phyloP scores from a whole-genome alignment of 2,797 vertebrate genomes.

The Malurus splendens region DNA sequence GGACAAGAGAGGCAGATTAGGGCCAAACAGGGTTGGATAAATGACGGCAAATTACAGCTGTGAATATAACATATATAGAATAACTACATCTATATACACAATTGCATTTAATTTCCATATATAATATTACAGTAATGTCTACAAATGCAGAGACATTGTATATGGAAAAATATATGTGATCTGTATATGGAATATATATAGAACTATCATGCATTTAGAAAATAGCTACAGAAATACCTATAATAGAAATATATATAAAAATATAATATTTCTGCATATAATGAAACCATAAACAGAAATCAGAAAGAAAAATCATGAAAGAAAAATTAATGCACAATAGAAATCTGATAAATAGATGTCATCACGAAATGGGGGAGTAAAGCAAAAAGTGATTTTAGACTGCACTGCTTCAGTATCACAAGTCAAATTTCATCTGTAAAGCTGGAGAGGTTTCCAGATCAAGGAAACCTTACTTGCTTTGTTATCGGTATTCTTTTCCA shows the following conservation, averaged over 20 bases:
- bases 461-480: neutral
- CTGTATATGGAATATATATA: neutral
- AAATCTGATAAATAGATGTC: neutral
- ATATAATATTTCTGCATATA: neutral
- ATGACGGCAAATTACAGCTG: neutral
- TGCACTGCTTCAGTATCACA: neutral
- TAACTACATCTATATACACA: neutral
- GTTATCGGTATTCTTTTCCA: neutral
- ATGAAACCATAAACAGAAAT: neutral
- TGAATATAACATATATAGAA: neutral
- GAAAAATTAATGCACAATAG: neutral
- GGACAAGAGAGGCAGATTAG: fast-evolving
- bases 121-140: neutral
- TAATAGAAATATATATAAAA: neutral
- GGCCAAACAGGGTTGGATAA: neutral
- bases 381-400: neutral
- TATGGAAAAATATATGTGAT: neutral
- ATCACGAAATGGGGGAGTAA: neutral
- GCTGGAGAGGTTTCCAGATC: neutral
- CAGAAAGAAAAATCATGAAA: neutral
- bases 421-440: neutral
- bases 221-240: neutral
- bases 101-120: neutral
- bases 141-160: neutral
- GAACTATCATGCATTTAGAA: neutral